phyloP scores from a whole-genome alignment of 2,888 invertebrate species.

The Temnothorax unifasciatus region DNA sequence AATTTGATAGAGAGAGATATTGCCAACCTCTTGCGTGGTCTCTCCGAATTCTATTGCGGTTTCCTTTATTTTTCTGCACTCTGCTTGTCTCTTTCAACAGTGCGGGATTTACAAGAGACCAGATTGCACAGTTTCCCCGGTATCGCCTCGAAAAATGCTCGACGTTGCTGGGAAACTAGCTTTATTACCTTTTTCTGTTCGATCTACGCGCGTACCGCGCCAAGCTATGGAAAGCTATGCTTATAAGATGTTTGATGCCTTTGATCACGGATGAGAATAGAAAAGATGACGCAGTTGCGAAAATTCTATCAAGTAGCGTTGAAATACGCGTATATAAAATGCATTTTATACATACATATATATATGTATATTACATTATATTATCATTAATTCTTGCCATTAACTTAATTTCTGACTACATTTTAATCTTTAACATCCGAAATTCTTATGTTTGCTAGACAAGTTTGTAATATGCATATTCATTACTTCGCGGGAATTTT shows the following conservation, averaged over 20 bases:
- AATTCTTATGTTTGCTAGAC: neutral
- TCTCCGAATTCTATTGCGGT: slow-evolving; percentile 28
- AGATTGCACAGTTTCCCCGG: slow-evolving; percentile 67
- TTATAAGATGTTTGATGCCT: slow-evolving; percentile 40
- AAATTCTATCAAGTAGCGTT: slow-evolving; percentile 22
- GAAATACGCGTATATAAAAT: neutral
- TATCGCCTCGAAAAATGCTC: slow-evolving; percentile 66
- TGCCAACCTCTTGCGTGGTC: slow-evolving; percentile 68
- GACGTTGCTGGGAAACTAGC: slow-evolving; percentile 57
- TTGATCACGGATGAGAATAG: slow-evolving; percentile 14
- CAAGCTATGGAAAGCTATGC: slow-evolving; percentile 43
- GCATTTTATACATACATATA: neutral
- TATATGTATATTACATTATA: no score
- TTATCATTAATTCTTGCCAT: no score
- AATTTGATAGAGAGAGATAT: slow-evolving; percentile 78
- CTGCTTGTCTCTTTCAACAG: slow-evolving; percentile 54
- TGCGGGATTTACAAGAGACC: slow-evolving; percentile 60
- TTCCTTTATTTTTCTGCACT: slow-evolving; percentile 35
- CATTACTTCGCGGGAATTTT: neutral
- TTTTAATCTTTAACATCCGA: neutral
- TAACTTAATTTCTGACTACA: neutral
- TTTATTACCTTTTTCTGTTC: slow-evolving; percentile 74
- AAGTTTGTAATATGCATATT: neutral
- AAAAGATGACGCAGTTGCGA: neutral
- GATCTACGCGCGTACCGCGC: slow-evolving; percentile 37